Base-by-base conservation (phyloP, 2,113 vertebrate species). In the Cochlearius cochlearius region DNA sequence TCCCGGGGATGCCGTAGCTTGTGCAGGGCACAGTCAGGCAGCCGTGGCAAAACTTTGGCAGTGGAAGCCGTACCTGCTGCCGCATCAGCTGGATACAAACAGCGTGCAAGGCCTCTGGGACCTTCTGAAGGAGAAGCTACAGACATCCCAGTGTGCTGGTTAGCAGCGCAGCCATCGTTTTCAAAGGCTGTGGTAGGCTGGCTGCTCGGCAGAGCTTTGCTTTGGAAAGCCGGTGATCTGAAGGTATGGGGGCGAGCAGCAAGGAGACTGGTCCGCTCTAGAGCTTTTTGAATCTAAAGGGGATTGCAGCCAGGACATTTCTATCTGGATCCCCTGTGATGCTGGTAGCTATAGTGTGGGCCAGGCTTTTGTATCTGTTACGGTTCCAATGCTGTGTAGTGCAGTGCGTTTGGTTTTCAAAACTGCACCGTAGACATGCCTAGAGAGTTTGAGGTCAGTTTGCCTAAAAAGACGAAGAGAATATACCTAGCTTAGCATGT, bases 281-380 rank as follows among this genome's bases (percentile, higher is more conserved):
- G 69, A 38, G 10, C 22, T 26, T 53, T 27, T 50, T 45, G 29
- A 74, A 30, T 60, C 20, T 27, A n/a, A 84, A 58, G 21, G 38
- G 34, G 9, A 64, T 68, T 74, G 25, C 34, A 34, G 43, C 2
- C 34, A 58, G 15, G 34, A 58, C 1, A 5, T 52, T 88, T 88
- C 11, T 74, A 1, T 32, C 32, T 36, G 73, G 17, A 11, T 43
- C 14, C 16, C 9, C 77, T 62, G 47, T 27, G 16, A 23, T 9
- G 36, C 18, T 66, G 38, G 9, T 41, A 29, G 12, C 45, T 45
- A 3, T 3, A 13, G 9, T 1, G 3, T 43, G 71, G 45, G 32
- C 32, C 58, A 43, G 22, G 10, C 20, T 10, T 60, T 15, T 26
- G 5, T n/a, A 15, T 21, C 27, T 1, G 0, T 50, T 41, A 16